Base-by-base conservation (phyloP, 2,113 vertebrate genomes). In the Sinocyclocheilus anshuiensis region DNA sequence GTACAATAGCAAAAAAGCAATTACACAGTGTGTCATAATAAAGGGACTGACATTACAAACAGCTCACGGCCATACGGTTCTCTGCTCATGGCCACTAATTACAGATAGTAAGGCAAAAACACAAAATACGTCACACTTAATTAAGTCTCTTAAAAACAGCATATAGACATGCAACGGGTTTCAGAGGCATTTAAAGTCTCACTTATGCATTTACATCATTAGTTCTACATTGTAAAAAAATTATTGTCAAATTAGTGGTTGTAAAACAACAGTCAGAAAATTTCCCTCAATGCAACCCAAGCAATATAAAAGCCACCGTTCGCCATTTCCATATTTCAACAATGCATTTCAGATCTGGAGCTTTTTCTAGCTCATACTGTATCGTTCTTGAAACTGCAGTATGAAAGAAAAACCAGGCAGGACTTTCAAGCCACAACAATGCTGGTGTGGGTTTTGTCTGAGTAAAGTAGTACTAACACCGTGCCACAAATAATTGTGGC, bases 401-500 rank as follows among this genome's bases (percentile, higher is more conserved):
- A 84, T 53, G 75, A 80, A 50, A 88, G 74, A 75, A 85, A 85
- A 86, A 86, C 26, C 71, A 78, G 69, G 80, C 85, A 86, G 81
- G 84, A 82, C 67, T 83, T 81, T 69, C 83, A 89, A 77, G 67
- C 87, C 84, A 85, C 88, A 88, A 85, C 78, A 81, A 88, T 88
- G 86, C 81, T 88, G 61, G 65, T 87, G 88, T 87, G 88, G 87
- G 76, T 72, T 84, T 76, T 63, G 67, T 79, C 75, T 45, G 80
- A 78, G 85, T 45, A 36, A 81, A 79, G 85, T 61, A 72, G 50
- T 87, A 86, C 84, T 89, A 87, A 88, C 87, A 87, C 80, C 22
- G 53, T 55, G 63, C 83, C 88, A 84, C 87, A 88, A 85, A 89
- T 89, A 88, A 86, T 84, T 83, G 87, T 48, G 79, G 83, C 77